A percentile compares a stretch with the other conserved stretches of the same genome.
Evolutionary conservation across 2,113 vertebrate species (phyloP).

Genomic region (Stegastes partitus): DNA sequence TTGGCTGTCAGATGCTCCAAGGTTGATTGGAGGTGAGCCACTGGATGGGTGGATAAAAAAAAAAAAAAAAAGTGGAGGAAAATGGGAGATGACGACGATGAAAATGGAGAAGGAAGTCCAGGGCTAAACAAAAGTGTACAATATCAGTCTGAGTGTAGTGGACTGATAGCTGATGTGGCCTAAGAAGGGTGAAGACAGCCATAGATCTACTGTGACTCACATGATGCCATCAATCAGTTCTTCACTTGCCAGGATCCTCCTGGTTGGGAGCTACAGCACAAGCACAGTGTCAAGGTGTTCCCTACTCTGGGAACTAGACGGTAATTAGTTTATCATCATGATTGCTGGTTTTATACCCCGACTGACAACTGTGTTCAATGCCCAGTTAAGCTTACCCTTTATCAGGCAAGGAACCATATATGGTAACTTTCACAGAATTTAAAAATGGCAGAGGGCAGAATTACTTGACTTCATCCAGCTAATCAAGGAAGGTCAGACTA

Average conservation of each 20-base stretch:
- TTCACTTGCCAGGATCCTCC: not conserved
- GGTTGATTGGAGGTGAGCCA: slow-evolving; percentile 47
- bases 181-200: not conserved
- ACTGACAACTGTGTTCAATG: no score
- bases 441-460: no score
- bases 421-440: no score
- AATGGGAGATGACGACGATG: slow-evolving; percentile 11
- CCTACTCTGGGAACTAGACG: not conserved
- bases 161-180: not conserved
- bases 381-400: no score
- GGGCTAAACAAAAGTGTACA: slow-evolving; percentile 7
- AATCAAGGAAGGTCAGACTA: no score
- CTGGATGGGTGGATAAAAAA: slow-evolving; percentile 23
- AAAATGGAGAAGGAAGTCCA: not conserved
- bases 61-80: slow-evolving; percentile 4
- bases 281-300: not conserved
- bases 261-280: not conserved
- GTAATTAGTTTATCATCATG: no score
- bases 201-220: not conserved
- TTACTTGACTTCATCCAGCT: no score
- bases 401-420: no score
- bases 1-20: slow-evolving; percentile 41
- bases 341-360: no score
- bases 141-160: not conserved
- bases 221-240: not conserved